Base-by-base conservation (phyloP, 2,888 invertebrate species). In the Pachycephus smyrnensis region DNA sequence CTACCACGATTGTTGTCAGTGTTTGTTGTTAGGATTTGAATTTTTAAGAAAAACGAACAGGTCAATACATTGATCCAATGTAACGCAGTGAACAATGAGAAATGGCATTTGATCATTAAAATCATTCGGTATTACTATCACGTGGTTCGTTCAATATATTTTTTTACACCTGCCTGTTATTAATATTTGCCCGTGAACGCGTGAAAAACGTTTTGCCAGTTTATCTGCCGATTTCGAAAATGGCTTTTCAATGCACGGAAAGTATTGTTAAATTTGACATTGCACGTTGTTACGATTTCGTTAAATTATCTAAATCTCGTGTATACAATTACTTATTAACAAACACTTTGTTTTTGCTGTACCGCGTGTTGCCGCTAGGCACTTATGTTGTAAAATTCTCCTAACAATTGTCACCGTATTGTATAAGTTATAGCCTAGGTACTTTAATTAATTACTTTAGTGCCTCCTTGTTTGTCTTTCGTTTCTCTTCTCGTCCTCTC, bases 361-460 rank as follows among this genome's bases (percentile, higher is more conserved):
- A 69, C 69, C 32, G 68, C 73, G 12, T 36, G 55, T 69, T 73
- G 78, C 78, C 78, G 68, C n/a, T 76, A 78, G 75, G 78, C 75
- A 78, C 76, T 78, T 77, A 78, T 68, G 37, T 78, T 36, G 74
- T 33, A 69, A 71, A 73, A 32, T 74, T 35, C 36, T 37, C 30
- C 36, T 74, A 74, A 36, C 37, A 74, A 78, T 78, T 73, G 31
- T 78, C 36, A 40, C 69, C 75, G 68, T 23, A 32, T 73, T 76
- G 73, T 68, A 37, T 78, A 78, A 73, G 55, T 78, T 78, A 76
- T 73, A 73, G 69, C 69, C 77, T 77, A 71, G 69, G 68, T 69
- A 75, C 55, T 40, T 73, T 31, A 69, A 31, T 75, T 55, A 71
- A 12, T 75, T 75, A 30, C 35, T 36, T 36, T 73, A 68, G 32